These are phyloP conservation scores for Aurelia aurita complex sp. Pacific DNA, from an alignment of 30 jellyfish, hydroid and myxozoan species.

Conservation along the genomic window DNA sequence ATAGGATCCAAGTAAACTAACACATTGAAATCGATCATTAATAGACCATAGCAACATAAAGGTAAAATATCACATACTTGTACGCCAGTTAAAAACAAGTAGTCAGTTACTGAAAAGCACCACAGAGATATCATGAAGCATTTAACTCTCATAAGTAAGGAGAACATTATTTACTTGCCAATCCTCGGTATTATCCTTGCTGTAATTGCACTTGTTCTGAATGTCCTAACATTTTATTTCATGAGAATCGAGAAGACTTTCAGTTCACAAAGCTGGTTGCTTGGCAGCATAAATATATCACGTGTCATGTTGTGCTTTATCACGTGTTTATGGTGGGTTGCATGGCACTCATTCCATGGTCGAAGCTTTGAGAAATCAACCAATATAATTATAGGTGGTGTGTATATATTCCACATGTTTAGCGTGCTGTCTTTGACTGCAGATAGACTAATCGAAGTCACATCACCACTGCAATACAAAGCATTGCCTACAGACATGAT, in stretches of 20 bases:
- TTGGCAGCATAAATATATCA: conserved; percentile 23
- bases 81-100: too few species aligned
- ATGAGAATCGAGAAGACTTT: conserved; percentile 21
- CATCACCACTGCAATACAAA: conserved; percentile 38
- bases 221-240: background rate
- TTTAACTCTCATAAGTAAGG: background rate
- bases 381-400: background rate
- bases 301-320: background rate
- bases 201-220: background rate
- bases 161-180: background rate
- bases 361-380: conserved; percentile 1
- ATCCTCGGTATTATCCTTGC: background rate
- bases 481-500: conserved; percentile 18
- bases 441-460: conserved; percentile 24
- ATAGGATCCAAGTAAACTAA: too few species aligned
- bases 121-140: background rate
- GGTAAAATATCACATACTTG: too few species aligned
- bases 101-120: too few species aligned
- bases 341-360: conserved; percentile 5
- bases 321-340: conserved; percentile 27
- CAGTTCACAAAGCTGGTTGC: conserved; percentile 2
- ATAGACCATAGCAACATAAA: too few species aligned
- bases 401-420: conserved; percentile 19
- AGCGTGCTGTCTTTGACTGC: conserved; percentile 17
- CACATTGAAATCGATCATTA: too few species aligned